Percentiles rank a stretch among this genome's conserved stretches.
phyloP scores from a whole-genome alignment of 2,113 vertebrate species.

The Ochotona princeps region DNA sequence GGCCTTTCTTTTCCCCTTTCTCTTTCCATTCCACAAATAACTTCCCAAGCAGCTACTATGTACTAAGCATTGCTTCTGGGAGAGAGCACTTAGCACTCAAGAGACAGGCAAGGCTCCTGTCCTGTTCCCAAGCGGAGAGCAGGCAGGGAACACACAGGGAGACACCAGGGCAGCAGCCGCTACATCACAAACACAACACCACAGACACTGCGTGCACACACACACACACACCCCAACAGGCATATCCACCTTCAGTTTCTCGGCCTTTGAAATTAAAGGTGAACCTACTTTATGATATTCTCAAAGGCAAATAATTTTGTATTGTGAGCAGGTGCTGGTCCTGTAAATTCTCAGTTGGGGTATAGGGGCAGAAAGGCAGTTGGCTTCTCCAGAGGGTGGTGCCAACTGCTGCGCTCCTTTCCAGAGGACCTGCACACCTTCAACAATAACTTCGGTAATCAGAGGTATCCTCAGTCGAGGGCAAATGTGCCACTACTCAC shows the following conservation, averaged over 20 bases:
- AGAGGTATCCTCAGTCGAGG: neutral
- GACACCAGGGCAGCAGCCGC: neutral
- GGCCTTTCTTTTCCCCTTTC: too few species aligned
- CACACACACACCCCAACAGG: neutral
- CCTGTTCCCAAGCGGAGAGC: neutral
- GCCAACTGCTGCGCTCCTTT: neutral
- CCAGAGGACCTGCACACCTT: neutral
- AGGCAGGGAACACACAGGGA: neutral
- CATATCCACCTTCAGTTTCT: neutral
- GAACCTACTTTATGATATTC: neutral
- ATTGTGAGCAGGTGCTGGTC: neutral
- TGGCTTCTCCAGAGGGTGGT: neutral
- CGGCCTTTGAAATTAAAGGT: neutral
- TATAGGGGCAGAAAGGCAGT: neutral
- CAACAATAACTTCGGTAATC: neutral
- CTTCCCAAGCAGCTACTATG: too few species aligned
- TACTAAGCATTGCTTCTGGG: neutral
- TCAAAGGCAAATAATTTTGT: neutral
- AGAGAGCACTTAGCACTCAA: neutral
- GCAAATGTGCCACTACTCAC: neutral
- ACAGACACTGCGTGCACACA: neutral
- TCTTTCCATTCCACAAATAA: too few species aligned
- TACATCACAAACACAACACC: neutral
- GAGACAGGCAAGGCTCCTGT: neutral
- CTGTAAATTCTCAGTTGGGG: neutral